Evolutionary conservation across 2,797 vertebrate genomes (phyloP).

Genomic region (Cyprinodon diabolis): DNA sequence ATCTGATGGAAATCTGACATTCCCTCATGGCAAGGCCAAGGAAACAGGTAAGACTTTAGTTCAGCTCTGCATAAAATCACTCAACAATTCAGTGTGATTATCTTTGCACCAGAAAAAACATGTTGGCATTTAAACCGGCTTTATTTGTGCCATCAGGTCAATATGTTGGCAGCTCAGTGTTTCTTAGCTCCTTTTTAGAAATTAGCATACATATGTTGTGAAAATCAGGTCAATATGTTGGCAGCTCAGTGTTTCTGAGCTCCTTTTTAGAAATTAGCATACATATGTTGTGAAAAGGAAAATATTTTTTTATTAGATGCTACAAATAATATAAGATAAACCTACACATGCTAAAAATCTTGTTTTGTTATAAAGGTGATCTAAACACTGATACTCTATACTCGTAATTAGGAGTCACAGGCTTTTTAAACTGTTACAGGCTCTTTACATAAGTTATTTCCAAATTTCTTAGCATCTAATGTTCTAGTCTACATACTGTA

Average conservation of each 20-base stretch:
- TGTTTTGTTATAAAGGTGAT: not conserved
- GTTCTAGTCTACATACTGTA: not conserved
- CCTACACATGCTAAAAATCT: not conserved
- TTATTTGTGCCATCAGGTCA: not conserved
- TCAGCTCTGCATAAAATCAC: conserved; percentile 4
- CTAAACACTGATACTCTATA: not conserved
- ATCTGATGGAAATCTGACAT: conserved; percentile 31
- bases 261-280: not conserved
- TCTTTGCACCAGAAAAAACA: not conserved
- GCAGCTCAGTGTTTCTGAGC: not conserved
- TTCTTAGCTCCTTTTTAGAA: not conserved
- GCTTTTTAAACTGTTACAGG: not conserved
- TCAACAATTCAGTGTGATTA: not conserved
- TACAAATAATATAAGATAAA: no score
- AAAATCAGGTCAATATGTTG: not conserved
- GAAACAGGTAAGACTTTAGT: conserved; percentile 67
- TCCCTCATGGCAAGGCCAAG: conserved; percentile 54
- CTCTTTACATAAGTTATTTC: not conserved
- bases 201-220: not conserved
- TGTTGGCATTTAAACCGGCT: not conserved
- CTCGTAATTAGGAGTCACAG: not conserved
- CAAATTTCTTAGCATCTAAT: not conserved
- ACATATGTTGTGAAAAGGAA: no score
- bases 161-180: not conserved
- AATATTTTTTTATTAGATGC: not conserved